These are phyloP conservation scores for Nannoperca obscura DNA, from an alignment of 2,797 vertebrate genomes.

Conservation along the genomic window DNA sequence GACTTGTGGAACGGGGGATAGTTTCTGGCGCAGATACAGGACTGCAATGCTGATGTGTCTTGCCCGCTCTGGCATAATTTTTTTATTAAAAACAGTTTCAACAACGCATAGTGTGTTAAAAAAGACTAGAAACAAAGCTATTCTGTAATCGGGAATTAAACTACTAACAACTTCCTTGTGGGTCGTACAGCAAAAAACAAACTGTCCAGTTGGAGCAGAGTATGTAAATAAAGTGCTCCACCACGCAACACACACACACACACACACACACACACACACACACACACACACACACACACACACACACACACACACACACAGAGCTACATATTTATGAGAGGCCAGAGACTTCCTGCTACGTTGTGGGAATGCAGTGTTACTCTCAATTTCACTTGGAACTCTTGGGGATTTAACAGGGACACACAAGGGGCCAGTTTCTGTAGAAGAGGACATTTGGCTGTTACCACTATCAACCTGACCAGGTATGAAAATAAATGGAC, in stretches of 20 bases:
- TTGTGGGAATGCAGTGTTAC: not conserved
- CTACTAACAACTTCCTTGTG: not conserved
- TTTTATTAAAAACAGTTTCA: too few relatives aligned
- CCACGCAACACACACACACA: not conserved
- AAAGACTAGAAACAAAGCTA: not conserved
- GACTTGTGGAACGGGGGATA: too few relatives aligned
- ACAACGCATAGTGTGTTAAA: too few relatives aligned
- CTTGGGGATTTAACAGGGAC: not conserved
- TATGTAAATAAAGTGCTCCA: slow-evolving; percentile 4
- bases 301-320: too few relatives aligned
- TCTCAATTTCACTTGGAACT: not conserved
- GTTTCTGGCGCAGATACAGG: too few relatives aligned
- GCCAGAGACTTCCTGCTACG: not conserved
- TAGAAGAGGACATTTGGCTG: not conserved
- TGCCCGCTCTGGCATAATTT: too few relatives aligned
- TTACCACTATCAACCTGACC: not conserved
- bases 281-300: not conserved
- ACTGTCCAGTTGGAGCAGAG: slow-evolving; percentile 4
- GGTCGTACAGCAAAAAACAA: not conserved
- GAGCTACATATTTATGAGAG: slow-evolving; percentile 19
- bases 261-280: not conserved
- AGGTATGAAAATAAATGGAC: not conserved
- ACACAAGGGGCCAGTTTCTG: not conserved
- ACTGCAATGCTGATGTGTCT: too few relatives aligned
- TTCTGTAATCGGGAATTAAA: not conserved